Base-by-base conservation (phyloP, 2,113 vertebrate genomes). In the Limnothrissa miodon region DNA sequence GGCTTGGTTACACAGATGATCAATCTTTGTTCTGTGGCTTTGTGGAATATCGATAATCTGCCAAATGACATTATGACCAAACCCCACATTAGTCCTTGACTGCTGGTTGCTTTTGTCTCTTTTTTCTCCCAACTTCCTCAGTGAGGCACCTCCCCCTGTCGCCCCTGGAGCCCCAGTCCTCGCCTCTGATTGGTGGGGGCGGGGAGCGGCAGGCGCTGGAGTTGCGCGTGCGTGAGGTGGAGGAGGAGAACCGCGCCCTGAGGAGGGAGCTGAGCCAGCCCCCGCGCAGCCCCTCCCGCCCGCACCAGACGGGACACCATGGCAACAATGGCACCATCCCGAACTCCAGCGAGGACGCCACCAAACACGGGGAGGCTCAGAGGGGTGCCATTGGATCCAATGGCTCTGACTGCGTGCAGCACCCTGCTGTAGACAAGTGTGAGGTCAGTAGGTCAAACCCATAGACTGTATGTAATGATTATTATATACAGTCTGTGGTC, bases 341-440 rank as follows among this genome's bases (percentile, higher is more conserved):
- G 5, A 97, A 97, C 89, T 97, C 97, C 84, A 94, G 95, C 83
- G 97, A 98, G 78, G 97, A 99, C 84, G 98, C 97, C 7, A 98
- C 97, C 0, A 97, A 96, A 0, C 97, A 98, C 92, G 97, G 95
- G 0, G 98, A 99, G 87, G 96, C 93, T 85, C 95, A 97, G 48
- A 97, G 96, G 2, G 95, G 95, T 0, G 95, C 93, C 84, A 92
- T 94, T 78, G 92, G 93, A 0, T 96, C 95, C 36, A 99, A 99
- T 93, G 94, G 94, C 91, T 99, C 97, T 0, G 97, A 99, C 90
- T 99, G 98, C 1, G 95, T 96, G 53, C 97, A 97, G 91, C 97
- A 97, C 79, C 98, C 97, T 0, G 95, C 91, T 0, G 98, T 99
- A 93, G 97, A 99, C 86, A 99, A 99, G 89, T 99, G 98, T 1